A percentile compares a stretch with the other conserved stretches of the same genome.
Conservation (phyloP, 2,113 vertebrate genomes). For the Grammomys surdaster region DNA sequence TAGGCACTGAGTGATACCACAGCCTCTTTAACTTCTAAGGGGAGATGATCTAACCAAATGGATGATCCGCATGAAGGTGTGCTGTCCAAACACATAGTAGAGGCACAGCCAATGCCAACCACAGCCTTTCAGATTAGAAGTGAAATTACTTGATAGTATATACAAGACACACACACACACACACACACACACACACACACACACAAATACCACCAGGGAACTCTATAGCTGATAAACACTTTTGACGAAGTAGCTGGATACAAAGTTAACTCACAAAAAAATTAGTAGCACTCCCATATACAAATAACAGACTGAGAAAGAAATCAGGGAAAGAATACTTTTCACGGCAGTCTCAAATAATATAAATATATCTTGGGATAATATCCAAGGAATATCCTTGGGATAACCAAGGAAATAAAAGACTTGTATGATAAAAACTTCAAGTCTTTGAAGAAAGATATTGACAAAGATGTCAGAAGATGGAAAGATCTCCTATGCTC, state of each 20-base stretch:
- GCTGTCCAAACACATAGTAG: neutral
- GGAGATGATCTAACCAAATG: neutral
- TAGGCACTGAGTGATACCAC: neutral
- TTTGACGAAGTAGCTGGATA: neutral
- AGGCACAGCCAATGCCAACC: too few species aligned
- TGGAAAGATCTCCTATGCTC: neutral
- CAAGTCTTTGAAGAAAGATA: neutral
- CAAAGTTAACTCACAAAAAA: neutral
- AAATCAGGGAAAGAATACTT: too few species aligned
- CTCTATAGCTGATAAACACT: neutral
- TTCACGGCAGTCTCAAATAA: neutral
- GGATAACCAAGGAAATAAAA: neutral
- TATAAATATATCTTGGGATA: neutral
- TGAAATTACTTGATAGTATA: neutral
- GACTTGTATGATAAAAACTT: neutral
- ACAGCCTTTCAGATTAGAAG: conserved; percentile 17
- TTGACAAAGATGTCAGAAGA: neutral
- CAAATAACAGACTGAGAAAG: too few species aligned
- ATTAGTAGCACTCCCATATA: neutral
- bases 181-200: too few species aligned
- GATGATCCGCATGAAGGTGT: neutral
- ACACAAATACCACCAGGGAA: neutral
- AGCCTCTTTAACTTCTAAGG: neutral
- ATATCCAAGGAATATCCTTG: neutral
- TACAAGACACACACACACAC: neutral